Evolutionary conservation across 1,140 invertebrate genomes (phyloP).

Genomic region (Ceratina japonica): DNA sequence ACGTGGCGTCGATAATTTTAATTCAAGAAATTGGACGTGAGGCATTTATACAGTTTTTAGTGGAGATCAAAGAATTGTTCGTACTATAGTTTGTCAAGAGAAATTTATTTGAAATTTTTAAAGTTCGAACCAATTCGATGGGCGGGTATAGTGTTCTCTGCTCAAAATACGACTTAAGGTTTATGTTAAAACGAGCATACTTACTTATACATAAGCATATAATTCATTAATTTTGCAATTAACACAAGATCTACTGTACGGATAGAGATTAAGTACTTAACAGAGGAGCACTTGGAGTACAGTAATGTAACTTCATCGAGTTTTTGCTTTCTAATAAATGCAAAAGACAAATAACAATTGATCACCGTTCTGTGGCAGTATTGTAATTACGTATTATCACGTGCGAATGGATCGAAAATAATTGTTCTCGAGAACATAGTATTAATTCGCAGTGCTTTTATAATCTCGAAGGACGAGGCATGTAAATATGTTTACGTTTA

Average conservation of each 20-base stretch:
- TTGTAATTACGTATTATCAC: conserved; percentile 32
- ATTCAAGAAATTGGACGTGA: conserved; percentile 75
- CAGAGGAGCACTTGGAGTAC: conserved; percentile 50
- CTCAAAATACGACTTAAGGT: conserved; percentile 54
- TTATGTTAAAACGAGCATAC: conserved; percentile 51
- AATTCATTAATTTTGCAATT: conserved; percentile 59
- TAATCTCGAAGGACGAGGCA: conserved; percentile 18
- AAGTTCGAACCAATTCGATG: conserved; percentile 42
- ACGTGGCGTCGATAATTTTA: conserved; percentile 74
- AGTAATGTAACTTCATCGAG: conserved; percentile 52
- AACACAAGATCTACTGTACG: conserved; percentile 65
- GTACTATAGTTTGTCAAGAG: conserved; percentile 47
- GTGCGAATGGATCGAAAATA: neutral
- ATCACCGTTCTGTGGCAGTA: conserved; percentile 47
- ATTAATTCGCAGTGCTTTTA: conserved; percentile 30
- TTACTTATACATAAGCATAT: conserved; percentile 41
- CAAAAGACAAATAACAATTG: conserved; percentile 57
- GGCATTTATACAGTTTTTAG: conserved; percentile 63
- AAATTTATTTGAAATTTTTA: conserved; percentile 55
- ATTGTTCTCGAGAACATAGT: conserved; percentile 4
- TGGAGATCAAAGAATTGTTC: conserved; percentile 50
- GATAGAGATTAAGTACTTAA: conserved; percentile 74
- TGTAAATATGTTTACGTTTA: conserved; percentile 17
- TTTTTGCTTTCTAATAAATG: conserved; percentile 66
- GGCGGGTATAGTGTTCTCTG: conserved; percentile 52